A percentile compares a stretch with the other conserved stretches of the same genome.
These are phyloP conservation scores for Carassius auratus DNA, from an alignment of 2,113 vertebrate species.

Conservation along the genomic window DNA sequence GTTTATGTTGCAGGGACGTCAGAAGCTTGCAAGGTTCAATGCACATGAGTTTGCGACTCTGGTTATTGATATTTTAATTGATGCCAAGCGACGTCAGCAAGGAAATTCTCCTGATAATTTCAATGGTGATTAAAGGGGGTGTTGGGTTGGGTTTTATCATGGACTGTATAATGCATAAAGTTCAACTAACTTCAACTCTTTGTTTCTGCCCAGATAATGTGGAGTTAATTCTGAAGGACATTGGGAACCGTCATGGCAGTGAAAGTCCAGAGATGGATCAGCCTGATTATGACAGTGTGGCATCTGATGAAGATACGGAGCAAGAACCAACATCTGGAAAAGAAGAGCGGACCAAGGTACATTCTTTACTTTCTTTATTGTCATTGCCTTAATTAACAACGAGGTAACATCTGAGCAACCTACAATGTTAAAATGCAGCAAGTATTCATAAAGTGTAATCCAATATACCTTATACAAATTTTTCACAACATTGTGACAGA, in stretches of 20 bases:
- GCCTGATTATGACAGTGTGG: constrained; percentile 97
- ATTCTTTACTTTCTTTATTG: no score
- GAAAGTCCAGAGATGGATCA: constrained; percentile 93
- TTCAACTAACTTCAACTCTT: neutral
- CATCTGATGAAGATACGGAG: constrained; percentile 93
- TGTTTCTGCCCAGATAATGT: constrained; percentile 82
- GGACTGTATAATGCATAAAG: neutral
- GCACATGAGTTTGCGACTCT: constrained; percentile 95
- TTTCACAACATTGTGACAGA: no score
- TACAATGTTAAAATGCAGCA: no score
- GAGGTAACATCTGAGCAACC: no score
- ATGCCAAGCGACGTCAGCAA: constrained; percentile 94
- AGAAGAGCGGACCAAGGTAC: constrained; percentile 88
- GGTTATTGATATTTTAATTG: constrained; percentile 95
- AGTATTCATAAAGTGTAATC: no score
- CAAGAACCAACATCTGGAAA: constrained; percentile 81
- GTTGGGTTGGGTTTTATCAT: neutral
- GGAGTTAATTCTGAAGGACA: constrained; percentile 89
- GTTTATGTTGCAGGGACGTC: constrained; percentile 82
- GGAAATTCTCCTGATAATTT: constrained; percentile 85
- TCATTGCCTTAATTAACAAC: no score
- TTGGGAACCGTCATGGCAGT: constrained; percentile 81
- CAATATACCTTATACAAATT: no score
- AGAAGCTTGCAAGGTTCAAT: constrained; percentile 95
- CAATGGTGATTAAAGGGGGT: constrained; percentile 78